These are phyloP conservation scores for Ochropleura leucogaster DNA, from an alignment of 2,888 invertebrate species.

Conservation along the genomic window DNA sequence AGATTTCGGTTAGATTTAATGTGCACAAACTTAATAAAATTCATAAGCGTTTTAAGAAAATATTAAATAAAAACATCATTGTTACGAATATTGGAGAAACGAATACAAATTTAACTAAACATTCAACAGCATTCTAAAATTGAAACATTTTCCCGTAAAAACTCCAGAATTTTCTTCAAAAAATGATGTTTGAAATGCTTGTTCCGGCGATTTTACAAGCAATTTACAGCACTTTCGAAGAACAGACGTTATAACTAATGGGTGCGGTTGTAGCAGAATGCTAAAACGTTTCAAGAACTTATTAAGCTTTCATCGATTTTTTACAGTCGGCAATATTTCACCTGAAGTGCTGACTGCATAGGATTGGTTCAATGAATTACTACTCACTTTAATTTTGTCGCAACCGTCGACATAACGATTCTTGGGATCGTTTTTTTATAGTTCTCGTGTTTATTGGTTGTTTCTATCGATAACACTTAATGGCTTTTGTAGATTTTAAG, in stretches of 20 bases:
- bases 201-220: constrained; percentile 7
- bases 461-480: background rate
- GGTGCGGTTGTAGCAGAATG: constrained; percentile 40
- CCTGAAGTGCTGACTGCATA: constrained; percentile 40
- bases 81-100: background rate
- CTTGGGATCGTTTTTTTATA: constrained; percentile 5
- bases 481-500: background rate
- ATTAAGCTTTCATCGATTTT: constrained; percentile 56
- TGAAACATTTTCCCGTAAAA: background rate
- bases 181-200: background rate
- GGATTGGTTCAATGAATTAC: constrained; percentile 26
- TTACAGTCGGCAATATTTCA: constrained; percentile 48
- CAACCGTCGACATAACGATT: constrained; percentile 2
- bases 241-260: constrained; percentile 40
- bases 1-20: background rate
- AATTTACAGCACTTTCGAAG: constrained; percentile 34
- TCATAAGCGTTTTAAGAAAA: background rate
- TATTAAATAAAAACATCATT: background rate
- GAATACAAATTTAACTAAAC: too few species aligned
- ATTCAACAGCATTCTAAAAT: background rate
- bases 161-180: background rate
- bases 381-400: constrained; percentile 18
- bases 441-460: background rate
- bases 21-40: background rate
- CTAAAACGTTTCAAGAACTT: constrained; percentile 47